A percentile compares a stretch with the other conserved stretches of the same genome.
phyloP scores from a whole-genome alignment of 2,888 invertebrate genomes.

The Gnatocerus cornutus region DNA sequence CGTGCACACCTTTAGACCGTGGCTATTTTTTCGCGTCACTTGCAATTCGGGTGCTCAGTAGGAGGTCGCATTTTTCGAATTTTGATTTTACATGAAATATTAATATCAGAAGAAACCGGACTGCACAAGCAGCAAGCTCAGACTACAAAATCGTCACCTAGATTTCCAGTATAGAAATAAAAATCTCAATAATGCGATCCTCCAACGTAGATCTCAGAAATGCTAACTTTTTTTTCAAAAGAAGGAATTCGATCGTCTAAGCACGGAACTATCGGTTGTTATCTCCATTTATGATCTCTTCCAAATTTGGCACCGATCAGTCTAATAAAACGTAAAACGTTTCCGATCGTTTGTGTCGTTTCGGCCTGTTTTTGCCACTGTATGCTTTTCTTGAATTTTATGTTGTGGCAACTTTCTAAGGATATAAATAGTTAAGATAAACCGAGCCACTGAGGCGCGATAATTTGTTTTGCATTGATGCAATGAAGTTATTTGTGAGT shows the following conservation, averaged over 20 bases:
- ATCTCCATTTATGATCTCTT: slow-evolving; percentile 51
- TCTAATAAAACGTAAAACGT: slow-evolving; percentile 41
- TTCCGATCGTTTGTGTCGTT: slow-evolving; percentile 27
- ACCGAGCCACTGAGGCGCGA: slow-evolving; percentile 14
- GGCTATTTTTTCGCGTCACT: slow-evolving; percentile 16
- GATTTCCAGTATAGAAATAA: neutral
- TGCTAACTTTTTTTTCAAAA: slow-evolving; percentile 22
- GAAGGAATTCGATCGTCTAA: slow-evolving; percentile 25
- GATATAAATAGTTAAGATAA: slow-evolving; percentile 34
- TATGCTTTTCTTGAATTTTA: slow-evolving; percentile 33
- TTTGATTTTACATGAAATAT: slow-evolving; percentile 44
- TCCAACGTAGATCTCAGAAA: slow-evolving; percentile 11
- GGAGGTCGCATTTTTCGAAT: slow-evolving; percentile 39
- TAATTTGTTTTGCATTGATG: slow-evolving; percentile 42
- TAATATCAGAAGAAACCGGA: slow-evolving; percentile 37
- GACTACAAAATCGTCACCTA: slow-evolving; percentile 3
- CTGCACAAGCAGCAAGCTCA: slow-evolving; percentile 26
- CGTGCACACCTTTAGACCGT: slow-evolving; percentile 1
- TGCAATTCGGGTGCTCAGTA: slow-evolving; percentile 37
- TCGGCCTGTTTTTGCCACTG: slow-evolving; percentile 15
- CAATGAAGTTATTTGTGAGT: slow-evolving; percentile 39
- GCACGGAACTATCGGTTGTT: slow-evolving; percentile 43
- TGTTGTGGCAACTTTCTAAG: slow-evolving; percentile 7
- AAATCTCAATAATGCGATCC: slow-evolving; percentile 3
- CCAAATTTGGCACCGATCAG: slow-evolving; percentile 55